Evolutionary conservation across 1,140 invertebrate species (phyloP).

Genomic region (Drosophila sulfurigaster): DNA sequence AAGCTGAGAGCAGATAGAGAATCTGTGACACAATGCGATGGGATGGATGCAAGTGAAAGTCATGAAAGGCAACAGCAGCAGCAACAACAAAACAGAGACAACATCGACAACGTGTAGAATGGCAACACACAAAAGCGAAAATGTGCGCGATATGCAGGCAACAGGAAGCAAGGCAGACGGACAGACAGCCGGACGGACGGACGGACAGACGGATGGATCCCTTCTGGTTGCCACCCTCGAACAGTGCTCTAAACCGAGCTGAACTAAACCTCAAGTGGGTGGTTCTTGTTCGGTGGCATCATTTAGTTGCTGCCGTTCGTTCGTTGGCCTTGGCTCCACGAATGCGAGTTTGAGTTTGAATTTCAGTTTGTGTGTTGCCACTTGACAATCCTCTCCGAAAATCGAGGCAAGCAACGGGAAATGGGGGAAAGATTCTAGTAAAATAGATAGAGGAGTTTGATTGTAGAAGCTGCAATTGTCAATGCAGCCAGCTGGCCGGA

Average conservation of each 20-base stretch:
- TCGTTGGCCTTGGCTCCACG: constrained; percentile 37
- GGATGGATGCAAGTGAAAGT: constrained; percentile 48
- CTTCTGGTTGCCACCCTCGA: not conserved
- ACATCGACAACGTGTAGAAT: constrained; percentile 30
- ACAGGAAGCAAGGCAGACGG: constrained; percentile 41
- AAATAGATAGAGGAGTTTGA: not conserved
- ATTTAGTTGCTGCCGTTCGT: constrained; percentile 5
- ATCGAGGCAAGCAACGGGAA: not conserved
- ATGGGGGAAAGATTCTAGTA: not conserved
- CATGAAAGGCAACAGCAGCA: constrained; percentile 28
- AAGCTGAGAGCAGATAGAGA: constrained; percentile 1
- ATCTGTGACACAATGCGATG: constrained; percentile 42
- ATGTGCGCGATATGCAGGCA: constrained; percentile 37
- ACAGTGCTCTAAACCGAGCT: not conserved
- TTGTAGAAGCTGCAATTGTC: constrained; percentile 31
- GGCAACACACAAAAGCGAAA: constrained; percentile 47
- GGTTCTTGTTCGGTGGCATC: constrained; percentile 4
- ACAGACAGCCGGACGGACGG: not conserved
- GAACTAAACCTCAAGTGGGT: constrained; percentile 26
- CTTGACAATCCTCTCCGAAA: constrained; percentile 13
- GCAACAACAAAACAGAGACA: not conserved
- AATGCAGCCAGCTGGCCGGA: constrained; percentile 32
- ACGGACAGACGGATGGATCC: not conserved
- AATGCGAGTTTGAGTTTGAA: not conserved
- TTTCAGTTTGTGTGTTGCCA: constrained; percentile 3